Evolutionary conservation across 2,888 invertebrate species (phyloP), one percentile per base, ranked within the genome.

Genomic region (Chorisops tibialis): DNA sequence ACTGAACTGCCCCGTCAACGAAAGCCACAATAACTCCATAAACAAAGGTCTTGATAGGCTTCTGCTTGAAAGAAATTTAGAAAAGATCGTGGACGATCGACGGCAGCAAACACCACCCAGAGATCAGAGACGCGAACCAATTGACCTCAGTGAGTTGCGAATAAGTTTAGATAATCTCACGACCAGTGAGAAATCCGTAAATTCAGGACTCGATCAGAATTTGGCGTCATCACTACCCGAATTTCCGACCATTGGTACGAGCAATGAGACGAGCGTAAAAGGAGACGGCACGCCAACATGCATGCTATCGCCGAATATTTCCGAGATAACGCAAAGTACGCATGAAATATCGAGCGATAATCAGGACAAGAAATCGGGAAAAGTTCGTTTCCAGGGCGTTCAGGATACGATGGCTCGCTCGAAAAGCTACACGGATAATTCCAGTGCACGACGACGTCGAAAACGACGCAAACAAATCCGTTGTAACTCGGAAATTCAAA

Each of bases 71-170:
- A 63, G 71, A 19, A 73, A 71, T 64, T 62, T 78, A 48, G 71
- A 77, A 39, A 73, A 73, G 16, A 71, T 72, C 0, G 70, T 72
- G 1, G 71, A 72, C 2, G 67, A 68, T 45, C 71, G 72, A 0
- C 41, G 49, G 37, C 62, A 61, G 14, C 30, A 47, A 41, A 49
- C 12, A 5, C 5, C 11, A n/a, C 9, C 37, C 9, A 85, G 85
- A 66, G 86, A 86, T 62, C 77, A 82, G 68, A 81, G 83, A 63
- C 77, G 83, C 60, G 84, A 86, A 65, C 86, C 86, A n/a, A 77
- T 85, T 61, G 82, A 83, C 71, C 76, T 84, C 62, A 83, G 82
- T 16, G 83, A 83, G 70, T 78, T 83, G 73, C 80, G 80, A 67
- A 69, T 76, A 62, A 80, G 76, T 68, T 72, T 83, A 66, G 84